Evolutionary conservation across 2,113 vertebrate genomes (phyloP).

Genomic region (Lophochroa leadbeateri): DNA sequence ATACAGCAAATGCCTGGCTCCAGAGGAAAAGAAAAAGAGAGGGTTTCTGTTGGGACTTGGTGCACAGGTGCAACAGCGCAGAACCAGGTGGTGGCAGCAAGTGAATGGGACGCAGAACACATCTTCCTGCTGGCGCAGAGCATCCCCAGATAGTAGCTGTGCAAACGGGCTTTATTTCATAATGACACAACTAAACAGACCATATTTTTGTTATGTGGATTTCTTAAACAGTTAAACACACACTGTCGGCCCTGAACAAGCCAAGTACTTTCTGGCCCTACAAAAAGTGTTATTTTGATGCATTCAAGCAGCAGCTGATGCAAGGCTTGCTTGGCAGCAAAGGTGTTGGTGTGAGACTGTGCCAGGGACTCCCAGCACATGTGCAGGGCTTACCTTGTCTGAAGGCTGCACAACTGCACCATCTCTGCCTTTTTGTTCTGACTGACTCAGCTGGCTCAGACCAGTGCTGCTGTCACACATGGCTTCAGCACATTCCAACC

Average conservation of each 20-base stretch:
- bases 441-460: neutral
- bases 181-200: accelerated
- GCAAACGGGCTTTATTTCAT: neutral
- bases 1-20: neutral
- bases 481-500: neutral
- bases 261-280: neutral
- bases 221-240: neutral
- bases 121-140: neutral
- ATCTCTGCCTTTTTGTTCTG: neutral
- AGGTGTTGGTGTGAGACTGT: neutral
- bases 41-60: neutral
- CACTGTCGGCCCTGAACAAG: neutral
- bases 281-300: neutral
- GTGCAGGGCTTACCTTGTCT: neutral
- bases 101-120: accelerated
- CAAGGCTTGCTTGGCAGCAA: neutral
- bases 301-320: neutral
- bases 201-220: neutral
- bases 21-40: neutral
- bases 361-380: neutral
- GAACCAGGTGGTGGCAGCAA: neutral
- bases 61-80: accelerated
- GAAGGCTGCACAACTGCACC: neutral
- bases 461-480: neutral
- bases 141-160: neutral